Evolutionary conservation across 1,140 invertebrate genomes (phyloP).

Genomic region (Dendrolimus punctatus): DNA sequence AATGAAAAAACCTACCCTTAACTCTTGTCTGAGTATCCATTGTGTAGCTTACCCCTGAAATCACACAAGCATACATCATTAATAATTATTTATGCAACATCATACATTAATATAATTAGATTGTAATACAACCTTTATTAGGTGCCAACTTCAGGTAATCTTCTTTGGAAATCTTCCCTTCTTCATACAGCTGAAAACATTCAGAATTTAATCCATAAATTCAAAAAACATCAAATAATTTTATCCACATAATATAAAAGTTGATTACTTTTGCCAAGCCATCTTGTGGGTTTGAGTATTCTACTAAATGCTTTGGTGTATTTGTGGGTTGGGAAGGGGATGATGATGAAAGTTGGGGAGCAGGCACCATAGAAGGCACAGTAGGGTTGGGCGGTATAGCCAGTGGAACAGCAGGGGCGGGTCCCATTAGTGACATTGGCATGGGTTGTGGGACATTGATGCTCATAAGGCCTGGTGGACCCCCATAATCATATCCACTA

Average conservation of each 20-base stretch:
- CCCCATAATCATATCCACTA: conserved; percentile 31
- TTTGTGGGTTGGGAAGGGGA: conserved; percentile 17
- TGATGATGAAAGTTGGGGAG: conserved; percentile 17
- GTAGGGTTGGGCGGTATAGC: background rate
- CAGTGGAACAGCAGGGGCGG: conserved; percentile 7
- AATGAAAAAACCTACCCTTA: no score
- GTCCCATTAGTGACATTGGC: conserved; percentile 17
- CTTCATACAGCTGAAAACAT: conserved; percentile 59
- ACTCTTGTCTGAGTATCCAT: no score
- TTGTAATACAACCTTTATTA: conserved; percentile 41
- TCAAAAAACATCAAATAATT: conserved; percentile 11
- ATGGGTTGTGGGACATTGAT: conserved; percentile 26
- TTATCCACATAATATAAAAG: conserved; percentile 5
- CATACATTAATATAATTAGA: background rate
- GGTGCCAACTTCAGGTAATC: conserved; percentile 60
- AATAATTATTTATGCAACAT: conserved; percentile 10
- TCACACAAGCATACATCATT: background rate
- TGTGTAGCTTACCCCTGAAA: no score
- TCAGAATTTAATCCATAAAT: conserved; percentile 9
- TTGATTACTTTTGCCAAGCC: conserved; percentile 61
- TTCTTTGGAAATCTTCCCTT: conserved; percentile 58
- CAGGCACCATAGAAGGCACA: conserved; percentile 16
- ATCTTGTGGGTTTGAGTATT: conserved; percentile 31
- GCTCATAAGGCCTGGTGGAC: conserved; percentile 12
- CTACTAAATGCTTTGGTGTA: conserved; percentile 3